These are phyloP conservation scores for Perca fluviatilis DNA, from an alignment of 2,113 vertebrate genomes.

Conservation along the genomic window DNA sequence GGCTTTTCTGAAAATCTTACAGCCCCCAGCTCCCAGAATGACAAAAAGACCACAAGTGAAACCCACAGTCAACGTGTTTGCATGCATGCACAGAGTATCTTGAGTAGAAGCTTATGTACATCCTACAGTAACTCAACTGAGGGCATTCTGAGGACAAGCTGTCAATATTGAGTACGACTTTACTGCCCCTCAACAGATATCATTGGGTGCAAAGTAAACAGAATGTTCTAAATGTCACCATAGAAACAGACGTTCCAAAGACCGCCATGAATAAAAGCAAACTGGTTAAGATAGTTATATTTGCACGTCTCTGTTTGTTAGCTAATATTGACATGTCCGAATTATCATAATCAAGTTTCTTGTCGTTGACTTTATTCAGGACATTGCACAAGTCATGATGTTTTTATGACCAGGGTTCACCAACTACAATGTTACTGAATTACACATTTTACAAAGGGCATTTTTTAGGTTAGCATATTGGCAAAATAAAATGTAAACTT, in stretches of 20 bases:
- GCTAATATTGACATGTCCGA: slow-evolving; percentile 66
- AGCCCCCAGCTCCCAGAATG: background rate
- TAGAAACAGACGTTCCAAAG: slow-evolving; percentile 44
- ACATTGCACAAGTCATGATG: slow-evolving; percentile 4
- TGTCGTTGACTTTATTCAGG: slow-evolving; percentile 17
- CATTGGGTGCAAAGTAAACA: slow-evolving; percentile 43
- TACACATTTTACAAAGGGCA: background rate
- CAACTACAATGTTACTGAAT: background rate
- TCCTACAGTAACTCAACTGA: background rate
- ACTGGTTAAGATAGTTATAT: slow-evolving; percentile 34
- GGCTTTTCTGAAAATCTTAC: slow-evolving; percentile 27
- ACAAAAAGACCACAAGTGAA: slow-evolving; percentile 9
- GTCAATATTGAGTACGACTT: slow-evolving; percentile 26
- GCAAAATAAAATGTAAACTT: background rate
- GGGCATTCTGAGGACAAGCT: slow-evolving; percentile 58
- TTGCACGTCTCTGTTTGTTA: slow-evolving; percentile 50
- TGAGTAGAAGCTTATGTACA: slow-evolving; percentile 6
- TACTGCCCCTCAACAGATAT: slow-evolving; percentile 29
- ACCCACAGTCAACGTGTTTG: slow-evolving; percentile 32
- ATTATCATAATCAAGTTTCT: slow-evolving; percentile 37
- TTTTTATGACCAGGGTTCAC: slow-evolving; percentile 1
- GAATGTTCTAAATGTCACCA: slow-evolving; percentile 54
- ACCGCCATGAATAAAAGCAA: slow-evolving; percentile 38
- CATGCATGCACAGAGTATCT: slow-evolving; percentile 17
- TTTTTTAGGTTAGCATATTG: background rate